These are phyloP conservation scores for Idris sp. DNA, from an alignment of 1,140 invertebrate genomes.

Conservation along the genomic window DNA sequence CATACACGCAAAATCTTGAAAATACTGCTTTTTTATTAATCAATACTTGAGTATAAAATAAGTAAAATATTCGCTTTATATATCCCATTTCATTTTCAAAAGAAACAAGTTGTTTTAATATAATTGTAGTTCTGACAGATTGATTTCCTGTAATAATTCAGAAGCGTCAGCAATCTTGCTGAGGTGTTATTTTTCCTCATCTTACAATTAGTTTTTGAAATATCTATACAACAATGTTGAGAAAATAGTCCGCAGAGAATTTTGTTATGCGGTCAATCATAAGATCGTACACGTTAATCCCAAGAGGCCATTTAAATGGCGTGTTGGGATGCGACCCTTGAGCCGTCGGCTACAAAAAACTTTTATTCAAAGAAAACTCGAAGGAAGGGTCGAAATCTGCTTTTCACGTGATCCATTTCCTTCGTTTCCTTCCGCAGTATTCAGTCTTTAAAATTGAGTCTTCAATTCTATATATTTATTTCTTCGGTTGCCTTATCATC, in stretches of 20 bases:
- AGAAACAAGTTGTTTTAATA: conserved; percentile 5
- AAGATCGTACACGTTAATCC: conserved; percentile 74
- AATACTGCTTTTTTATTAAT: too few species aligned
- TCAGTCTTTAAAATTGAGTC: too few species aligned
- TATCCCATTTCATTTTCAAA: background rate
- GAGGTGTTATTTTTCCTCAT: conserved; percentile 4
- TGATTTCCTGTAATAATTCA: conserved; percentile 17
- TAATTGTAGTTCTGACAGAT: conserved; percentile 24
- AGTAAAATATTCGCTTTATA: background rate
- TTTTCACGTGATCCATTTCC: conserved; percentile 74
- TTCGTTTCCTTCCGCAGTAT: too few species aligned
- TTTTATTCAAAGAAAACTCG: conserved; percentile 59
- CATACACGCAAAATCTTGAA: too few species aligned
- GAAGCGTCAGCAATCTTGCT: conserved; percentile 9
- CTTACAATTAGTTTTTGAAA: conserved; percentile 40
- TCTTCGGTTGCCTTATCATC: too few species aligned
- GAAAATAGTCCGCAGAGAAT: conserved; percentile 74
- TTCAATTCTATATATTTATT: too few species aligned
- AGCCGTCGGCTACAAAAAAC: conserved; percentile 67
- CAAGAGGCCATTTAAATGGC: conserved; percentile 73
- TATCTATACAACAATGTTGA: conserved; percentile 57
- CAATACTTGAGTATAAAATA: too few species aligned
- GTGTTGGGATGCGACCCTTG: conserved; percentile 59
- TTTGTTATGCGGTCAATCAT: conserved; percentile 77
- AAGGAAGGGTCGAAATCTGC: conserved; percentile 72